phyloP scores from a whole-genome alignment of 2,113 vertebrate species.

The Silurus asotus region DNA sequence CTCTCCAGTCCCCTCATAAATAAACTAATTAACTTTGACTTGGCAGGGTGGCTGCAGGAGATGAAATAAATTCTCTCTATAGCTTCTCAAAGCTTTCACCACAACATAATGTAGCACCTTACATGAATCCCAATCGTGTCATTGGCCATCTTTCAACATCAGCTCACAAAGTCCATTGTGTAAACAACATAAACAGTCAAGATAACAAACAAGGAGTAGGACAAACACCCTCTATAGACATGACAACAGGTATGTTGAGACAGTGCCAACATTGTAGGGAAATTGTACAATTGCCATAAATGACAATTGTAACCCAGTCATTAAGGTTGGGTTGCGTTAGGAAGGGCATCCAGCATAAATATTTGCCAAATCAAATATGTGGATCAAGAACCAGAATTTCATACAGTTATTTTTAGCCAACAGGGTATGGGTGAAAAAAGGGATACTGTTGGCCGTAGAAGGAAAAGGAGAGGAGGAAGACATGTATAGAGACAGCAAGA shows the following conservation, averaged over 20 bases:
- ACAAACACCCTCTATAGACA: not conserved
- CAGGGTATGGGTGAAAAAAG: too few relatives aligned
- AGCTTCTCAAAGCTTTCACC: conserved; percentile 41
- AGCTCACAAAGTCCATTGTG: conserved; percentile 57
- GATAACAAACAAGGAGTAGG: conserved; percentile 1
- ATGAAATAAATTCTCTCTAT: conserved; percentile 47
- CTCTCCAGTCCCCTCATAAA: conserved; percentile 62
- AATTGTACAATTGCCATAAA: too few relatives aligned
- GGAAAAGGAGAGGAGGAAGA: too few relatives aligned
- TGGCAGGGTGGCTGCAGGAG: conserved; percentile 44
- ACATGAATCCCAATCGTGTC: conserved; percentile 67
- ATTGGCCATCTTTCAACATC: conserved; percentile 58
- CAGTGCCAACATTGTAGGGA: not conserved
- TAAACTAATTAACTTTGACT: conserved; percentile 67
- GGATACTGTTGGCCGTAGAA: too few relatives aligned
- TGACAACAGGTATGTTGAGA: not conserved
- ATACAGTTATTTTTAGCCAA: too few relatives aligned
- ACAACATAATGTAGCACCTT: conserved; percentile 38
- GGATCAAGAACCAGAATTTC: too few relatives aligned
- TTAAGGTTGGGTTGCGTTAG: too few relatives aligned
- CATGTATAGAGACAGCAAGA: too few relatives aligned
- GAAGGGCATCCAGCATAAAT: too few relatives aligned
- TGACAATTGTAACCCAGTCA: too few relatives aligned
- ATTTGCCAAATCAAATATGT: too few relatives aligned
- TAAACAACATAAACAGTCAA: conserved; percentile 66